A percentile compares a stretch with the other conserved stretches of the same genome.
Evolutionary conservation across 2,888 invertebrate species (phyloP).

Genomic region (Sminthurinus aureus): DNA sequence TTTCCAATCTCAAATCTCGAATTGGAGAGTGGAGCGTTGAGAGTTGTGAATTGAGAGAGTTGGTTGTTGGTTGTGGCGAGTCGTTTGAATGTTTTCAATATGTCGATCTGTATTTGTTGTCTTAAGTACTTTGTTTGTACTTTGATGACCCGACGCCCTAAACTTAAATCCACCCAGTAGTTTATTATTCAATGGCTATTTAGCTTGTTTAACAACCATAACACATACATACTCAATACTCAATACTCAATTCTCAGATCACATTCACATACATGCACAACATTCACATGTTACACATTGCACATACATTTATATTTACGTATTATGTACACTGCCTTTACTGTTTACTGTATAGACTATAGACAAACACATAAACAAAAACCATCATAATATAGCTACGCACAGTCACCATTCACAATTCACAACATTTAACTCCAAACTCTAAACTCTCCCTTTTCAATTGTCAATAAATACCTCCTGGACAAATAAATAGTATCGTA

Average conservation of each 20-base stretch:
- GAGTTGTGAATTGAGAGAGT: not conserved
- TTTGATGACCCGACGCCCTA: slow-evolving; percentile 25
- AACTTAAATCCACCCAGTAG: not conserved
- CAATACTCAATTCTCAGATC: too few species aligned
- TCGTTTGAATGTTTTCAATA: slow-evolving; percentile 10
- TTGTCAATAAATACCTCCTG: too few species aligned
- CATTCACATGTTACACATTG: too few species aligned
- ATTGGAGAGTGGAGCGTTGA: not conserved
- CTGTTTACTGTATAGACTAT: not conserved
- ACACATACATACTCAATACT: not conserved
- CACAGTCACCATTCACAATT: not conserved
- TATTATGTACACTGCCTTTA: not conserved
- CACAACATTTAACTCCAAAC: too few species aligned
- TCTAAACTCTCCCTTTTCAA: too few species aligned
- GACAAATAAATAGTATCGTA: too few species aligned
- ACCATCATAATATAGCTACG: not conserved
- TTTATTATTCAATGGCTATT: slow-evolving; percentile 17
- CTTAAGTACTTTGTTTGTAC: slow-evolving; percentile 37
- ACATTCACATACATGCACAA: not conserved
- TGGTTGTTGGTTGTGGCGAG: too few species aligned
- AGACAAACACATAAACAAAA: not conserved
- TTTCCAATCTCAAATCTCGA: too few species aligned
- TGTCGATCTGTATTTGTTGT: slow-evolving; percentile 32
- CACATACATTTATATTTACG: not conserved
- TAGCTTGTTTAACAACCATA: slow-evolving; percentile 2